Conservation (phyloP, 2,888 invertebrate genomes). For the Spialia ferax region DNA sequence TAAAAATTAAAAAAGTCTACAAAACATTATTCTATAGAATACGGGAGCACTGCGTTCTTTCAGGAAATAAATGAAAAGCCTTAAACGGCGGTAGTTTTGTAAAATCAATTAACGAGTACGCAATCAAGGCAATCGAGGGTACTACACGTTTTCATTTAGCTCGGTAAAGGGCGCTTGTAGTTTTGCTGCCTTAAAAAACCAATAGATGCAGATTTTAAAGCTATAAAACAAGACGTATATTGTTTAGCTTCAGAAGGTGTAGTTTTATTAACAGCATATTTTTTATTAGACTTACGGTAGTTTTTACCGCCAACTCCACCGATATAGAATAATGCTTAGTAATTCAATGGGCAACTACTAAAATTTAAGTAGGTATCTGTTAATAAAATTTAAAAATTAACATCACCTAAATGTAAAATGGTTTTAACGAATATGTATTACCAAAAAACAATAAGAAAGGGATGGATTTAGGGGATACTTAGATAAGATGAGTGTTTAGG, state of each 20-base stretch:
- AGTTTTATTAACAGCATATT: no score
- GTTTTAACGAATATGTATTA: no score
- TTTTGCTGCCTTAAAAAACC: background rate
- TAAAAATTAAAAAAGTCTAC: background rate
- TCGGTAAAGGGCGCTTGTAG: slow-evolving; percentile 10
- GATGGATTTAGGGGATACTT: no score
- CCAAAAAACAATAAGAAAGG: no score
- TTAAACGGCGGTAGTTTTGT: slow-evolving; percentile 24
- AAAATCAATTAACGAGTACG: slow-evolving; percentile 21
- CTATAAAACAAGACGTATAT: background rate
- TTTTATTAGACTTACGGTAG: no score
- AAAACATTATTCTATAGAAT: background rate
- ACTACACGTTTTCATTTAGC: slow-evolving; percentile 27
- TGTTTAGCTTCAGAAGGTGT: background rate
- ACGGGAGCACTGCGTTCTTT: background rate
- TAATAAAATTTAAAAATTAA: no score
- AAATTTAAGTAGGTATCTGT: no score
- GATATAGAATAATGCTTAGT: no score
- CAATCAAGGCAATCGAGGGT: slow-evolving; percentile 16
- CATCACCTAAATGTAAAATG: no score
- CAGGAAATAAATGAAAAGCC: background rate
- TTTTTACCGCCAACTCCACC: no score
- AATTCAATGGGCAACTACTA: no score
- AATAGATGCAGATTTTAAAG: background rate
- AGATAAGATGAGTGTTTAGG: no score